Conservation (phyloP, 2,888 invertebrate genomes). For the Pandemis cinnamomeana region DNA sequence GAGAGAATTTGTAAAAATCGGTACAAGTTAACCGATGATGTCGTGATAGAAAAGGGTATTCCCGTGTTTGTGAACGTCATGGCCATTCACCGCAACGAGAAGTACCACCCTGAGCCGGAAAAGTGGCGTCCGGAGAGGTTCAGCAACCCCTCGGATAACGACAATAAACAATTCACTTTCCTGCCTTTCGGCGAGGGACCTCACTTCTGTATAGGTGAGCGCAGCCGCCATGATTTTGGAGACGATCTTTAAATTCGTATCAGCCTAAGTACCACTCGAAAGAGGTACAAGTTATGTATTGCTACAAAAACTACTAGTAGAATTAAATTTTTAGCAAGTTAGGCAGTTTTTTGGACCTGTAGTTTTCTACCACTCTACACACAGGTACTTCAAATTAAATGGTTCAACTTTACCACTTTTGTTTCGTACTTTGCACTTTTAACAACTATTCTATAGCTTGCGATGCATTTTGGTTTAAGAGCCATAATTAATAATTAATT, state of each 20-base stretch:
- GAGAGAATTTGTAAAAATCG: constrained; percentile 62
- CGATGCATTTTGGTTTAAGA: too few species aligned
- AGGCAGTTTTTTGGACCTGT: too few species aligned
- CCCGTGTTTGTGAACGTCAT: constrained; percentile 67
- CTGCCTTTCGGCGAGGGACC: constrained; percentile 74
- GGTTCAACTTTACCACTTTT: too few species aligned
- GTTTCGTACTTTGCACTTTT: too few species aligned
- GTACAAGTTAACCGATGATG: constrained; percentile 60
- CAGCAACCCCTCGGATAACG: constrained; percentile 54
- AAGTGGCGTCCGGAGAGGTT: constrained; percentile 69
- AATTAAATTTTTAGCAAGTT: neutral
- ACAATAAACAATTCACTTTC: constrained; percentile 64
- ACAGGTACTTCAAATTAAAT: too few species aligned
- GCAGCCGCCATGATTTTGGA: too few species aligned
- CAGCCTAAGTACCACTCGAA: neutral
- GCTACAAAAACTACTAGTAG: too few species aligned
- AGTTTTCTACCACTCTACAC: too few species aligned
- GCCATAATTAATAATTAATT: too few species aligned
- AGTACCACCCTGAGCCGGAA: constrained; percentile 62
- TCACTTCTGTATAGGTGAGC: constrained; percentile 61
- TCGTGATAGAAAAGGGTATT: constrained; percentile 61
- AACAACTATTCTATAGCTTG: too few species aligned
- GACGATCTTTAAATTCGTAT: neutral
- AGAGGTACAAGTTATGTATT: too few species aligned
- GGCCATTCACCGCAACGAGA: constrained; percentile 64